A percentile compares a stretch with the other conserved stretches of the same genome.
Evolutionary conservation across 2,888 invertebrate species (phyloP).

Genomic region (Polymixis lichenea): DNA sequence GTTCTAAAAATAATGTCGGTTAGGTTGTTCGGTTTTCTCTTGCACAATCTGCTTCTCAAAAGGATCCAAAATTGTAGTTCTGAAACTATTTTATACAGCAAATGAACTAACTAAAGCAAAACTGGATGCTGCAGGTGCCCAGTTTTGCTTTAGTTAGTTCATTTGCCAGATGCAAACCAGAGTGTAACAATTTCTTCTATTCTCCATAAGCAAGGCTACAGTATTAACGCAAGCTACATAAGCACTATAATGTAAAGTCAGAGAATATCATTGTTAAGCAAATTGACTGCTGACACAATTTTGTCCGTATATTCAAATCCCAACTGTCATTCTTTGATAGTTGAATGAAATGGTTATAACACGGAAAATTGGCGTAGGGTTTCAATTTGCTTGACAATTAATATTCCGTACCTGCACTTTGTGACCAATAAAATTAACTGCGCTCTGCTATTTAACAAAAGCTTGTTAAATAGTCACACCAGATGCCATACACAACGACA

Average conservation of each 20-base stretch:
- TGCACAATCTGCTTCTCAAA: not conserved
- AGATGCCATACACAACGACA: not conserved
- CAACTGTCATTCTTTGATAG: not conserved
- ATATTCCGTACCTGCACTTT: not conserved
- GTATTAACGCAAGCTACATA: not conserved
- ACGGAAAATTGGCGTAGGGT: not conserved
- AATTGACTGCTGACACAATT: not conserved
- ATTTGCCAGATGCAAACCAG: not conserved
- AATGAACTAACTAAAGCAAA: not conserved
- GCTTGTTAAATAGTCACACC: not conserved
- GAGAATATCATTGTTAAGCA: not conserved
- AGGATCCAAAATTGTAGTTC: not conserved
- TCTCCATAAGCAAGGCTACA: not conserved
- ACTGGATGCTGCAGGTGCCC: no score
- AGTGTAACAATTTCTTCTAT: not conserved
- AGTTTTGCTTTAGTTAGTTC: no score
- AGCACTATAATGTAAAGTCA: not conserved
- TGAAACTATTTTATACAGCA: not conserved
- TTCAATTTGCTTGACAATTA: not conserved
- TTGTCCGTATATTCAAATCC: not conserved
- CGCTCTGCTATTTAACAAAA: not conserved
- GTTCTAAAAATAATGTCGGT: not conserved
- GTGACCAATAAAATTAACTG: not conserved
- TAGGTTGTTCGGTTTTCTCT: not conserved
- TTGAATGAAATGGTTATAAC: not conserved